phyloP scores from a whole-genome alignment of 1,140 invertebrate genomes.

The Brachionus koreanus region DNA sequence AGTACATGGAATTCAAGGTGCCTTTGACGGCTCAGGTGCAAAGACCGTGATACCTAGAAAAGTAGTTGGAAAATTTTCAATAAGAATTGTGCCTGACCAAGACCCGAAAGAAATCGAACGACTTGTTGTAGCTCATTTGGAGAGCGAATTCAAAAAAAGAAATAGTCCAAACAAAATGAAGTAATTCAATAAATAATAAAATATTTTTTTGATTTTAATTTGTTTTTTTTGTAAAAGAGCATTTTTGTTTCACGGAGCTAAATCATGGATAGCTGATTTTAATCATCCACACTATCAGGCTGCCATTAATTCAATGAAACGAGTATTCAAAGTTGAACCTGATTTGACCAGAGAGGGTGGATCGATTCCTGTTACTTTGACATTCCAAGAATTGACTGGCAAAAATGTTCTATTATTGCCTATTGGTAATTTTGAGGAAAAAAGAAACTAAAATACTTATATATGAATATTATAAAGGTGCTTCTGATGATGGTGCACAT shows the following conservation, averaged over 20 bases:
- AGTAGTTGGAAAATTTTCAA: constrained; percentile 92
- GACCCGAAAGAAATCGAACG: constrained; percentile 69
- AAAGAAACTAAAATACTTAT: background rate
- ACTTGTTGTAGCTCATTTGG: constrained; percentile 63
- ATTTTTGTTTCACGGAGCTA: constrained; percentile 71
- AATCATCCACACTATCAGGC: constrained; percentile 85
- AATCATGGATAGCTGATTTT: constrained; percentile 85
- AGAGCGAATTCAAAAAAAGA: constrained; percentile 66
- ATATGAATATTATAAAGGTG: constrained; percentile 22
- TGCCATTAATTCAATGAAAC: constrained; percentile 76
- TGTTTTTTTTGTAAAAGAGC: constrained; percentile 55
- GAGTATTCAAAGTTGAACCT: constrained; percentile 84
- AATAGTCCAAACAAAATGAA: constrained; percentile 80
- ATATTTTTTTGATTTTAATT: background rate
- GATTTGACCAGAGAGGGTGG: constrained; percentile 85
- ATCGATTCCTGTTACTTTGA: constrained; percentile 41
- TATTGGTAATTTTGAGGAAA: constrained; percentile 64
- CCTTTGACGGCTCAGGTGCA: constrained; percentile 80
- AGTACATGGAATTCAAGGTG: constrained; percentile 70
- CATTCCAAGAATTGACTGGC: constrained; percentile 76
- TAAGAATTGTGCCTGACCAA: constrained; percentile 87
- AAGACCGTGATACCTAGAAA: constrained; percentile 92
- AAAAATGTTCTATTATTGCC: constrained; percentile 88
- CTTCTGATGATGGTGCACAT: constrained; percentile 89
- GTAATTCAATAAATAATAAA: constrained; percentile 55